Evolutionary conservation across 2,797 vertebrate species (phyloP).

Genomic region (Neopelma chrysocephalum): DNA sequence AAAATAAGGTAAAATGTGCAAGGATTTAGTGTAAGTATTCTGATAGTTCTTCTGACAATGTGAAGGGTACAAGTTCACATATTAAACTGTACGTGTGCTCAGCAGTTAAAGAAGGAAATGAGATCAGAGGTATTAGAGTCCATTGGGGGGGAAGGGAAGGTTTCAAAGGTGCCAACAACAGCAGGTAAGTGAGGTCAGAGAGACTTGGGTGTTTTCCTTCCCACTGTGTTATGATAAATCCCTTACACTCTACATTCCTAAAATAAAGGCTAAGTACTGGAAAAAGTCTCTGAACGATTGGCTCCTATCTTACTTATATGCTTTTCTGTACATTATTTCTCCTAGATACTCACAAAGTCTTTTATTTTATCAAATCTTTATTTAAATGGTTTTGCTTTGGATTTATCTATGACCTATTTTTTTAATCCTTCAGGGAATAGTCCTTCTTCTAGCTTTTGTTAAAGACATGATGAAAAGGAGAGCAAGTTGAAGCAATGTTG

Average conservation of each 20-base stretch:
- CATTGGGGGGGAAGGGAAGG: not conserved
- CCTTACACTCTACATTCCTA: not conserved
- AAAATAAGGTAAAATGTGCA: slow-evolving; percentile 66
- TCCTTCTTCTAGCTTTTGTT: not conserved
- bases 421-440: slow-evolving; percentile 1
- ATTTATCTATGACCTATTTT: slow-evolving; percentile 45
- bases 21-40: slow-evolving; percentile 48
- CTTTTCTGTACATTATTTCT: not conserved
- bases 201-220: not conserved
- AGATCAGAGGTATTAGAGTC: not conserved
- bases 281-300: not conserved
- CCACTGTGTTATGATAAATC: not conserved
- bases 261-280: not conserved
- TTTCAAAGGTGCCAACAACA: slow-evolving; percentile 12
- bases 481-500: not conserved
- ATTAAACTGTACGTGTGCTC: slow-evolving; percentile 43
- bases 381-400: slow-evolving; percentile 34
- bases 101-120: slow-evolving; percentile 38
- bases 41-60: slow-evolving; percentile 44
- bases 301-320: not conserved
- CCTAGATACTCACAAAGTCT: not conserved
- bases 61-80: slow-evolving; percentile 31
- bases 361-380: slow-evolving; percentile 34
- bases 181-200: not conserved
- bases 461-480: not conserved